Conservation (phyloP, 2,113 vertebrate genomes). For the Malurus elegans region DNA sequence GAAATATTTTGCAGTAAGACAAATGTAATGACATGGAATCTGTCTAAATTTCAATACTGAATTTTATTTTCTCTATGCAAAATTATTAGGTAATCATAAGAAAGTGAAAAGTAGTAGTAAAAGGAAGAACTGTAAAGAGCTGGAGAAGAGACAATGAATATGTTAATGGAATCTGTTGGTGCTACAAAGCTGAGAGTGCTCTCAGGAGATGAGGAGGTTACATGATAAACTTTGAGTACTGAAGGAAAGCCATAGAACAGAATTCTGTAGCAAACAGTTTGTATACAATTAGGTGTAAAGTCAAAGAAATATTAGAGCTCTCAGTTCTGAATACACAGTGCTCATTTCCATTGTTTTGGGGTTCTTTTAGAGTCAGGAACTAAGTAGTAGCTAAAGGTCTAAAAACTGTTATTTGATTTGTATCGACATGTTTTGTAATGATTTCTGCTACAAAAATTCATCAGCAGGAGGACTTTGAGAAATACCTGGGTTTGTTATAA, state of each 20-base stretch:
- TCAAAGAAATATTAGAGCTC: neutral
- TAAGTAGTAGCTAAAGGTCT: neutral
- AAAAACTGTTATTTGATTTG: neutral
- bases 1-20: neutral
- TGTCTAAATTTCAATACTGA: neutral
- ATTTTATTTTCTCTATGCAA: neutral
- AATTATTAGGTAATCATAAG: neutral
- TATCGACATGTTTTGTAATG: neutral
- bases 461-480: neutral
- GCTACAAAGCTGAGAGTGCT: neutral
- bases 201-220: neutral
- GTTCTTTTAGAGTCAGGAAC: neutral
- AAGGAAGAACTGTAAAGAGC: neutral
- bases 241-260: neutral
- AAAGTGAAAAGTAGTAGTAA: neutral
- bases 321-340: neutral
- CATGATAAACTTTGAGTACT: neutral
- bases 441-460: neutral
- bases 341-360: neutral
- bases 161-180: neutral
- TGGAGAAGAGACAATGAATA: neutral
- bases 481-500: neutral
- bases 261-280: neutral
- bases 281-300: neutral
- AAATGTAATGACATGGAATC: neutral